Conservation (phyloP, 2,797 vertebrate genomes). For the Gymnopithys bicolor region DNA sequence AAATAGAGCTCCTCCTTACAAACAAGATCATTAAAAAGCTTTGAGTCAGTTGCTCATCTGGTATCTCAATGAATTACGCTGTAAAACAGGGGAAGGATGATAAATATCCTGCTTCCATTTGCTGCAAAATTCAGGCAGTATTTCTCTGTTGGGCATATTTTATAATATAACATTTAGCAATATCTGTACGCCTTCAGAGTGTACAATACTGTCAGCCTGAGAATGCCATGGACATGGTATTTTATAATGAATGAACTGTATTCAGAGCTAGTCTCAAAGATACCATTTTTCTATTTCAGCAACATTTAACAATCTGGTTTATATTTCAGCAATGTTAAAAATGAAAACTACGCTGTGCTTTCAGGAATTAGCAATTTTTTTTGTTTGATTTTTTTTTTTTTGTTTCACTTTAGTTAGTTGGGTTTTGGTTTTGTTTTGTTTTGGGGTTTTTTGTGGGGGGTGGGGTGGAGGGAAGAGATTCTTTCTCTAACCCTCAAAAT, state of each 20-base stretch:
- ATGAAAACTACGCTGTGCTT: neutral
- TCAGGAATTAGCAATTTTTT: neutral
- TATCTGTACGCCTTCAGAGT: neutral
- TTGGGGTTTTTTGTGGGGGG: neutral
- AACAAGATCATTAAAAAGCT: neutral
- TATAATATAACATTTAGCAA: neutral
- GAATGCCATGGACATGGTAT: neutral
- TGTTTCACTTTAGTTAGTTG: too few relatives aligned
- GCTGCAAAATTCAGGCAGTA: neutral
- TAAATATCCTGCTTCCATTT: neutral
- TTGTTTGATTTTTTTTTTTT: neutral
- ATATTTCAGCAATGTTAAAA: neutral
- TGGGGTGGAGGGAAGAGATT: neutral
- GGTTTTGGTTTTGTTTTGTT: neutral
- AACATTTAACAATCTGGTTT: constrained; percentile 1
- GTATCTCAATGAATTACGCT: neutral
- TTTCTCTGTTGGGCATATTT: neutral
- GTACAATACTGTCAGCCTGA: neutral
- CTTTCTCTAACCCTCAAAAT: neutral
- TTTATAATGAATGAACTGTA: neutral
- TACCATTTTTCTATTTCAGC: neutral
- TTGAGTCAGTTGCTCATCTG: neutral
- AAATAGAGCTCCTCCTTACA: neutral
- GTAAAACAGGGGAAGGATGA: neutral
- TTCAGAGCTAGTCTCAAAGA: neutral